Conservation (phyloP, 1,140 invertebrate genomes). For the Choristoneura fumiferana region DNA sequence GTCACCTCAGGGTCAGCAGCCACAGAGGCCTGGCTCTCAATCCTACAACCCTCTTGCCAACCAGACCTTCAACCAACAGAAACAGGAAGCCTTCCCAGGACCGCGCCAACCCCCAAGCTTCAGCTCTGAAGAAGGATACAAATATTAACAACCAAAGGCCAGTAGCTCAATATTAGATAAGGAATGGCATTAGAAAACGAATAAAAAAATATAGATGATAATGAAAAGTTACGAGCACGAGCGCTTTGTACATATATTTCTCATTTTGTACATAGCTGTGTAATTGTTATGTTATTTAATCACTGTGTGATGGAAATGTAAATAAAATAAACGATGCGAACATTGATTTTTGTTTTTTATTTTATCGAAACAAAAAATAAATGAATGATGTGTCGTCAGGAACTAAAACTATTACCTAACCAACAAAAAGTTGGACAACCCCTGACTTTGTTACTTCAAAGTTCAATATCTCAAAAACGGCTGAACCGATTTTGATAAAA, state of each 20-base stretch:
- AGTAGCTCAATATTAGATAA: conserved; percentile 24
- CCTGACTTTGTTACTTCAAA: too few species aligned
- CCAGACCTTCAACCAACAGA: conserved; percentile 1
- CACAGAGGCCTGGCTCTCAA: neutral
- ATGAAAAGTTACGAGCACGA: conserved; percentile 21
- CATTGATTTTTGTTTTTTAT: too few species aligned
- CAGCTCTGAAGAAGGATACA: conserved; percentile 64
- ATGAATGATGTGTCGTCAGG: too few species aligned
- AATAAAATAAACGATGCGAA: conserved; percentile 19
- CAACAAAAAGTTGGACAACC: too few species aligned
- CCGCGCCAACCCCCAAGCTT: conserved; percentile 67
- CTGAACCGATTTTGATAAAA: too few species aligned
- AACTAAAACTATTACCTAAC: too few species aligned
- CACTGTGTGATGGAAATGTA: conserved; percentile 50
- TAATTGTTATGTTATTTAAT: conserved; percentile 26
- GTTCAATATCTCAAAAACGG: too few species aligned
- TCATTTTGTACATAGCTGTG: conserved; percentile 40
- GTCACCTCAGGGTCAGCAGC: neutral
- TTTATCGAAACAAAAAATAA: too few species aligned
- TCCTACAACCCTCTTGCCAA: neutral
- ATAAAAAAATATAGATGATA: conserved; percentile 40
- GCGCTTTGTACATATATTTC: conserved; percentile 47
- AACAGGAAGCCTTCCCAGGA: conserved; percentile 35
- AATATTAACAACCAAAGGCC: conserved; percentile 57
- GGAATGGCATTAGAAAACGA: conserved; percentile 39